Evolutionary conservation across 64 coral and sea anemone species (phyloP).

Genomic region (Anthopleura sola): DNA sequence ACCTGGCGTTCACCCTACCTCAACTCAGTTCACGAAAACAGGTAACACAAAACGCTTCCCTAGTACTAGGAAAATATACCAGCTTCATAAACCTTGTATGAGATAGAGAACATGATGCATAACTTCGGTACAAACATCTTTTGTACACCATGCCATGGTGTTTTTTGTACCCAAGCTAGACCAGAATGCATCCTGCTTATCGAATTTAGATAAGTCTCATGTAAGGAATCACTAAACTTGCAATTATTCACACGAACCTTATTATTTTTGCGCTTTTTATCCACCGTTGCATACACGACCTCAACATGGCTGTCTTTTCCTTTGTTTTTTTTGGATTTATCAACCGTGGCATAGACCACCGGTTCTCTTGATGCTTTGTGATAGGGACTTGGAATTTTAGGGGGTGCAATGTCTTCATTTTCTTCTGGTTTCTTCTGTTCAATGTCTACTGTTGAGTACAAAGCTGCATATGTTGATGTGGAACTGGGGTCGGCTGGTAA

Average conservation of each 20-base stretch:
- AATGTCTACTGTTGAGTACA: not conserved
- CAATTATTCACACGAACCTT: not conserved
- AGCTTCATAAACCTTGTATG: too few species aligned
- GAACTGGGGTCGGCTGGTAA: not conserved
- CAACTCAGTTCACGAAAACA: too few species aligned
- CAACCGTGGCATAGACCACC: not conserved
- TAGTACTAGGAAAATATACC: too few species aligned
- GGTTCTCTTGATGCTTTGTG: not conserved
- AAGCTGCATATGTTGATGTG: not conserved
- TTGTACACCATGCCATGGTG: too few species aligned
- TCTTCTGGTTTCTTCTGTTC: not conserved
- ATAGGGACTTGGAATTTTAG: not conserved
- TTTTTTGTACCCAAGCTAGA: too few species aligned
- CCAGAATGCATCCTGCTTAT: too few species aligned
- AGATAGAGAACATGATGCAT: too few species aligned
- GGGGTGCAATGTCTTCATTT: not conserved
- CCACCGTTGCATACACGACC: not conserved
- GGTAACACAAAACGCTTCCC: too few species aligned
- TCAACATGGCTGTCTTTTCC: not conserved
- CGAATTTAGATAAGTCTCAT: too few species aligned
- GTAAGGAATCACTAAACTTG: too few species aligned
- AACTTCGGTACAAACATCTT: too few species aligned
- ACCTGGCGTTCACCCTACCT: too few species aligned
- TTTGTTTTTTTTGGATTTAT: conserved; percentile 12
- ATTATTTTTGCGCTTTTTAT: not conserved